Evolutionary conservation across 1,140 invertebrate genomes (phyloP), one percentile per base, ranked within the genome.

Genomic region (Papilio polyxenes): DNA sequence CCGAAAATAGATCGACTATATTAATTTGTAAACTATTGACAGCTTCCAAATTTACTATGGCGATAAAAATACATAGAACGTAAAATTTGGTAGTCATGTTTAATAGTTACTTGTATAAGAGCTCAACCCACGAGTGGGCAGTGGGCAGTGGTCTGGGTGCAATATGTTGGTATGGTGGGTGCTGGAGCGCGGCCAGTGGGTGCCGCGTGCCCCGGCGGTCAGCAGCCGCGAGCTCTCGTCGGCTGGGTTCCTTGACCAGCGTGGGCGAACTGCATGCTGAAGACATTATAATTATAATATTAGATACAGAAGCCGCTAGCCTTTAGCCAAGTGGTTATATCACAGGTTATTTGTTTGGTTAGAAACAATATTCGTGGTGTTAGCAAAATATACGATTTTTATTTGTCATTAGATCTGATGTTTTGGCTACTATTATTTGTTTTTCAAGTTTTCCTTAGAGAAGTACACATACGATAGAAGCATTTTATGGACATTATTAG

Each of bases 1-100:
- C 81, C 82, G 88, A 84, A 92, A 92, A 92, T 92, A 92, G 90
- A 89, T 83, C 85, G 85, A 83, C 77, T 7, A 7, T 20, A 17
- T 20, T 11, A 9, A 6, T 10, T 0, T 13, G 7, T 65, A 10
- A 23, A 72, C 5, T 72, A 72, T 72, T 72, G 65, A 23, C 65
- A 72, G 65, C 23, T 72, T 72, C 6, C 31, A 31, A 72, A 37
- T 13, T 72, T 37, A 72, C 31, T 31, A 37, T 7, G 31, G 37
- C 31, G 11, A 59, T 37, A 72, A 65, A 72, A 72, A 23, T 5
- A 20, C 62, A 31, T 23, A 10, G 20, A 65, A 72, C 65, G 65
- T 72, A 72, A 72, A 72, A 72, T 72, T 72, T 11, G 23, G 2
- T 59, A 1, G 15, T 17, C 51, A 53, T 53, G 51, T 53, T 53